phyloP scores from a whole-genome alignment of 1,140 invertebrate genomes.

The Calosoma granatense region DNA sequence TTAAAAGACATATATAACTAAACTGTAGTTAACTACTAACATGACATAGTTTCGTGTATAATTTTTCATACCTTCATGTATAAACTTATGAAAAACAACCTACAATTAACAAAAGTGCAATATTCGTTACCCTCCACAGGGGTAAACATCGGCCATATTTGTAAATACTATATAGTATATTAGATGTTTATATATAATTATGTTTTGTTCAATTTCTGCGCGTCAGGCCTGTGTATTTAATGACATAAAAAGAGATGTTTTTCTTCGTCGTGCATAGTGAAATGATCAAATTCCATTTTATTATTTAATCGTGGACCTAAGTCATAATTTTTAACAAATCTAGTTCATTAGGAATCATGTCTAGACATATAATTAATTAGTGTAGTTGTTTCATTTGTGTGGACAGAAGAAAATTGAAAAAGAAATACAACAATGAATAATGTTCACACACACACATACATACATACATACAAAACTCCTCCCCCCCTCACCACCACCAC shows the following conservation, averaged over 20 bases:
- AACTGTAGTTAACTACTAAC: too few species aligned
- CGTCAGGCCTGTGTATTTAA: constrained; percentile 7
- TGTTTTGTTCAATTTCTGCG: not conserved
- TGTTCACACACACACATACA: not conserved
- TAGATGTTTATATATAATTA: not conserved
- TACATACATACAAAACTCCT: too few species aligned
- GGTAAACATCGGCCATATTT: not conserved
- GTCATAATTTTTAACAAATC: constrained; percentile 16
- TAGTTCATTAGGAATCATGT: too few species aligned
- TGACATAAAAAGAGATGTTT: constrained; percentile 15
- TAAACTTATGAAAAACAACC: too few species aligned
- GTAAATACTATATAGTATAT: not conserved
- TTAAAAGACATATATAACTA: too few species aligned
- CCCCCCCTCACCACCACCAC: too few species aligned
- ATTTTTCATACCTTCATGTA: too few species aligned
- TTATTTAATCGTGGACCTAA: constrained; percentile 15
- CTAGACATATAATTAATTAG: constrained; percentile 2
- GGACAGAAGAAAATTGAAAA: not conserved
- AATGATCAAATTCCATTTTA: constrained; percentile 15
- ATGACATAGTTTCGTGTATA: too few species aligned
- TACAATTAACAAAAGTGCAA: not conserved
- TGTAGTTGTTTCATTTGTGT: not conserved
- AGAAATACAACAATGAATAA: not conserved
- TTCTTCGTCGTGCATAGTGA: constrained; percentile 12
- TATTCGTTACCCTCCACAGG: not conserved